Evolutionary conservation across 1,140 invertebrate genomes (phyloP).

Genomic region (Manduca sexta): DNA sequence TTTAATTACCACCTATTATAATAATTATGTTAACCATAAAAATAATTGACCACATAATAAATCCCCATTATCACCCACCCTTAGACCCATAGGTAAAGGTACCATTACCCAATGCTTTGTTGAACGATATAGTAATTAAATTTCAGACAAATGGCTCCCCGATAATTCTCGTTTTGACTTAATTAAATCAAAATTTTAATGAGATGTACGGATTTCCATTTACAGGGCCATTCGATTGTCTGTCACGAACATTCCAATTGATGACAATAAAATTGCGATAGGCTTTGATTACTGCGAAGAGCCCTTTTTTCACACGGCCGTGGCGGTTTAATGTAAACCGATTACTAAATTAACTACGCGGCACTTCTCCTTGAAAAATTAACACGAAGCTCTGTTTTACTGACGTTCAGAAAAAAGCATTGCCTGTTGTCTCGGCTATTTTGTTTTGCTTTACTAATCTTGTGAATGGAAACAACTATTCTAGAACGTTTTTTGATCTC

Average conservation of each 20-base stretch:
- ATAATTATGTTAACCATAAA: too few relatives aligned
- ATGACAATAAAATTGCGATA: slow-evolving; percentile 11
- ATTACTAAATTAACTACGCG: slow-evolving; percentile 5
- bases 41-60: too few relatives aligned
- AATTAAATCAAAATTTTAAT: slow-evolving; percentile 4
- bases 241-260: slow-evolving; percentile 8
- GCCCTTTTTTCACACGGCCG: slow-evolving; percentile 11
- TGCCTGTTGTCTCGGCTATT: not conserved
- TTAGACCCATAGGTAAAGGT: too few relatives aligned
- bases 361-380: slow-evolving; percentile 3
- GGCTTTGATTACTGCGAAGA: not conserved
- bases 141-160: too few relatives aligned
- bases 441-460: not conserved
- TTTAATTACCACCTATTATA: too few relatives aligned
- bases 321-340: slow-evolving; percentile 1
- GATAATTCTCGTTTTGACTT: not conserved
- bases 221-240: slow-evolving; percentile 3
- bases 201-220: slow-evolving; percentile 2
- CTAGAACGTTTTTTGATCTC: slow-evolving; percentile 7
- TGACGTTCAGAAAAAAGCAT: not conserved
- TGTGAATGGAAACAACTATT: slow-evolving; percentile 5
- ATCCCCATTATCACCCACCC: too few relatives aligned
- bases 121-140: too few relatives aligned
- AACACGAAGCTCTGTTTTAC: not conserved
- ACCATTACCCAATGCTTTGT: too few relatives aligned